These are phyloP conservation scores for Troglohyphantes excavatus DNA, from an alignment of 2,888 invertebrate species.

Conservation along the genomic window DNA sequence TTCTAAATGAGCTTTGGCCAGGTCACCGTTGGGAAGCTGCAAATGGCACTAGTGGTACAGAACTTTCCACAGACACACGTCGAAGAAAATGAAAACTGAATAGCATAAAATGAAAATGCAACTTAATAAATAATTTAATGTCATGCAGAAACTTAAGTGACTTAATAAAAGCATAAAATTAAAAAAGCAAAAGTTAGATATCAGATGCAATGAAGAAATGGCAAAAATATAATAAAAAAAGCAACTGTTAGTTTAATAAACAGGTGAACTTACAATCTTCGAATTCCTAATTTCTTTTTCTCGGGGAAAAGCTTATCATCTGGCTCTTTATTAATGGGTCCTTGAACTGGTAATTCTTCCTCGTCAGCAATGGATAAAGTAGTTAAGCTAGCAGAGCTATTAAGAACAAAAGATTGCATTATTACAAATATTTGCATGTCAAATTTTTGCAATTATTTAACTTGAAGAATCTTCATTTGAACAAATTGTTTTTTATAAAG, in stretches of 20 bases:
- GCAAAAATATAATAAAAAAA: no score
- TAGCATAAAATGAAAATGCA: slow-evolving; percentile 61
- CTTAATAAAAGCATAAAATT: slow-evolving; percentile 7
- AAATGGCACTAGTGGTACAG: slow-evolving; percentile 78
- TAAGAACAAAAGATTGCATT: neutral
- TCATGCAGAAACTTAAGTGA: slow-evolving; percentile 63
- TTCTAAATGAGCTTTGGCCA: slow-evolving; percentile 76
- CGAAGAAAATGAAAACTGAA: slow-evolving; percentile 78
- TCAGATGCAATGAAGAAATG: neutral
- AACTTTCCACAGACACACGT: slow-evolving; percentile 71
- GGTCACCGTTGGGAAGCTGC: slow-evolving; percentile 78
- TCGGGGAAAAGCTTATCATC: slow-evolving; percentile 86
- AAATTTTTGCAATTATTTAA: neutral
- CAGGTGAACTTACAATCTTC: slow-evolving; percentile 78
- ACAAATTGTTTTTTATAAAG: no score
- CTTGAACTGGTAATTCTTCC: slow-evolving; percentile 96
- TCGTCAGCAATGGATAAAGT: slow-evolving; percentile 34
- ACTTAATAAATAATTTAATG: slow-evolving; percentile 49
- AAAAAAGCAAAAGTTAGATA: slow-evolving; percentile 31
- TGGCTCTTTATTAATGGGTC: slow-evolving; percentile 97
- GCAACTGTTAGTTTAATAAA: neutral
- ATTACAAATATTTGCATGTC: neutral
- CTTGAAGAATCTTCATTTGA: no score
- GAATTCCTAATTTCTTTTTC: slow-evolving; percentile 73
- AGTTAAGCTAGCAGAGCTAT: slow-evolving; percentile 50